Evolutionary conservation across 92 coral and sea anemone genomes (phyloP).

Genomic region (Porites lobata): DNA sequence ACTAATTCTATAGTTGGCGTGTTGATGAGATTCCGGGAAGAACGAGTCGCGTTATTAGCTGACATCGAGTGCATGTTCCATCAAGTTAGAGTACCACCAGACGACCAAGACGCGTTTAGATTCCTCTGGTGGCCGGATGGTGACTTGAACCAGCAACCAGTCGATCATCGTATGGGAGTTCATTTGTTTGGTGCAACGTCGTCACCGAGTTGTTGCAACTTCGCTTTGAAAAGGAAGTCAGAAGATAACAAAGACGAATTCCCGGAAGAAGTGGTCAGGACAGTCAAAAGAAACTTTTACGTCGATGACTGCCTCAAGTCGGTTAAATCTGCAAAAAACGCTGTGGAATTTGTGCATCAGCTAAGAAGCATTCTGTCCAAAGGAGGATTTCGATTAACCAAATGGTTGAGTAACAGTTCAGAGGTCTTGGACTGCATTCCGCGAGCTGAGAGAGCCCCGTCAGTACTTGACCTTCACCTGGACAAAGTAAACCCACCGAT

Average conservation of each 20-base stretch:
- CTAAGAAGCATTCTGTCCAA: neutral
- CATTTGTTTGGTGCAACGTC: neutral
- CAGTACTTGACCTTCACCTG: constrained; percentile 8
- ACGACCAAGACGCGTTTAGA: neutral
- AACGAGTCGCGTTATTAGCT: neutral
- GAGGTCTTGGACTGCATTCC: neutral
- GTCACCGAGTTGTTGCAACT: neutral
- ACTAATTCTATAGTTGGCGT: neutral
- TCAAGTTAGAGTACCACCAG: neutral
- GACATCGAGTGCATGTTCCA: constrained; percentile 7
- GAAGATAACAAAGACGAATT: neutral
- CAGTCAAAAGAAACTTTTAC: too few species aligned
- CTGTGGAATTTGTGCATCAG: neutral
- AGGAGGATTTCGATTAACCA: constrained; percentile 9
- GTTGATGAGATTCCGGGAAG: constrained; percentile 6
- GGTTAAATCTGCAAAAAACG: too few species aligned
- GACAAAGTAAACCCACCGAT: neutral
- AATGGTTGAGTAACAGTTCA: neutral
- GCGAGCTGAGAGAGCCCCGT: neutral
- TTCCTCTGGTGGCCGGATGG: constrained; percentile 14
- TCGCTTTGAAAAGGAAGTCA: neutral
- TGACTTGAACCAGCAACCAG: neutral
- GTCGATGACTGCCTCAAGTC: too few species aligned
- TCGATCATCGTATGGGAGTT: constrained; percentile 6
- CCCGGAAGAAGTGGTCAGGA: too few species aligned